A percentile compares a stretch with the other conserved stretches of the same genome.
Evolutionary conservation across 2,113 vertebrate species (phyloP).

Genomic region (Glaucidium brasilianum): DNA sequence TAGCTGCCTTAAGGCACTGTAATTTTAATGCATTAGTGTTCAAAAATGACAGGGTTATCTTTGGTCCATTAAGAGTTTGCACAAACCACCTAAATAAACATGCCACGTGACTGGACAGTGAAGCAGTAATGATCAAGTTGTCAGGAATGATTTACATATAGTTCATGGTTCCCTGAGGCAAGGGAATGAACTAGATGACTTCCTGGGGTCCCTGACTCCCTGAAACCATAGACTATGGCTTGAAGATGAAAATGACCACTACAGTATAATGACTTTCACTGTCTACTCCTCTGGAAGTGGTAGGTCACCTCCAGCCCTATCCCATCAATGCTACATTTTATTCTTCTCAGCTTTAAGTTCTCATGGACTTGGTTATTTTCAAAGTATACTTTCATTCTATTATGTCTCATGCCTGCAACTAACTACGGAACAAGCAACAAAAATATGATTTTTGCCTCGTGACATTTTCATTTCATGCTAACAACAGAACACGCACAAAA

Average conservation of each 20-base stretch:
- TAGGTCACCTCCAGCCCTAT: neutral
- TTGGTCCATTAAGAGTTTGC: neutral
- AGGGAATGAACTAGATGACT: neutral
- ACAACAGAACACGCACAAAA: neutral
- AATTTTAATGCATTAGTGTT: neutral
- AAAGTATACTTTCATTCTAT: neutral
- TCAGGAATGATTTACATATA: neutral
- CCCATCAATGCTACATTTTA: neutral
- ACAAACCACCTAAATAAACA: constrained; percentile 1
- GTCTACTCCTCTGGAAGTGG: neutral
- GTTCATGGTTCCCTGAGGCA: neutral
- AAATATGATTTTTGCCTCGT: neutral
- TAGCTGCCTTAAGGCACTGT: neutral
- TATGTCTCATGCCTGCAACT: neutral
- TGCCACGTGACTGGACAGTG: neutral
- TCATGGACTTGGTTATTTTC: neutral
- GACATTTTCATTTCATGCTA: neutral
- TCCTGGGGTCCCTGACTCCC: neutral
- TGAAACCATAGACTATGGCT: neutral
- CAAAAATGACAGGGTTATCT: neutral
- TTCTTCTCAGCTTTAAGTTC: neutral
- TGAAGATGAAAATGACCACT: constrained; percentile 17
- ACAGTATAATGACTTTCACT: neutral
- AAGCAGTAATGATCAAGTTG: neutral
- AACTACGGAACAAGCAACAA: neutral